A percentile compares a stretch with the other conserved stretches of the same genome.
phyloP scores from a whole-genome alignment of 2,888 invertebrate species.

The Drymonia ruficornis region DNA sequence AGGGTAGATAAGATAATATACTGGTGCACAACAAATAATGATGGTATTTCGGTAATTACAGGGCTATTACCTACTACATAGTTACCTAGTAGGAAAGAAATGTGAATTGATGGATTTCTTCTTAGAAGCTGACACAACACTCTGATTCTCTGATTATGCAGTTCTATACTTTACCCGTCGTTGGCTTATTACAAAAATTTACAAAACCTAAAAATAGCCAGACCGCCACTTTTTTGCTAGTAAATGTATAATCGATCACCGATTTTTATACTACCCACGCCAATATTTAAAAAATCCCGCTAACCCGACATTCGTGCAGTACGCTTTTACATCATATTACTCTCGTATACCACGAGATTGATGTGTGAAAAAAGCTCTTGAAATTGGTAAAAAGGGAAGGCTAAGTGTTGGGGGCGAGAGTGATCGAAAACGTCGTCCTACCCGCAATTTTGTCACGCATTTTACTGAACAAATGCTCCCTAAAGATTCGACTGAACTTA shows the following conservation, averaged over 20 bases:
- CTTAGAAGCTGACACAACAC: too few species aligned
- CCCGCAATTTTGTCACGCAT: slow-evolving; percentile 80
- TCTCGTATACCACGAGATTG: slow-evolving; percentile 76
- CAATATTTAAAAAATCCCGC: slow-evolving; percentile 37
- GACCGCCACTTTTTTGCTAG: too few species aligned
- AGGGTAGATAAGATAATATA: slow-evolving; percentile 37
- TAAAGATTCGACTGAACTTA: slow-evolving; percentile 78
- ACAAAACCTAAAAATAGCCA: too few species aligned
- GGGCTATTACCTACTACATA: slow-evolving; percentile 7
- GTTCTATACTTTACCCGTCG: too few species aligned
- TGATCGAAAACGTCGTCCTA: slow-evolving; percentile 73
- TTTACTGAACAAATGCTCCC: slow-evolving; percentile 80
- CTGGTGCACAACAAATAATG: slow-evolving; percentile 20
- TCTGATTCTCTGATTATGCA: too few species aligned
- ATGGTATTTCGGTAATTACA: slow-evolving; percentile 30
- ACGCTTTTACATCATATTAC: slow-evolving; percentile 75
- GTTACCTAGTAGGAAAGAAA: slow-evolving; percentile 8
- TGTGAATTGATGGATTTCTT: too few species aligned
- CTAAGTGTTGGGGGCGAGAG: slow-evolving; percentile 78
- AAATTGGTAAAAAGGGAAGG: slow-evolving; percentile 83
- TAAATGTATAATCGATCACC: too few species aligned
- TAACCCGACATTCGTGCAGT: slow-evolving; percentile 45
- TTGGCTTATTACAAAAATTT: too few species aligned
- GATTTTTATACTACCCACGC: too few species aligned
- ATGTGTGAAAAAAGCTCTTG: slow-evolving; percentile 79